Evolutionary conservation across 2,113 vertebrate species (phyloP).

Genomic region (Sminthopsis crassicaudata): DNA sequence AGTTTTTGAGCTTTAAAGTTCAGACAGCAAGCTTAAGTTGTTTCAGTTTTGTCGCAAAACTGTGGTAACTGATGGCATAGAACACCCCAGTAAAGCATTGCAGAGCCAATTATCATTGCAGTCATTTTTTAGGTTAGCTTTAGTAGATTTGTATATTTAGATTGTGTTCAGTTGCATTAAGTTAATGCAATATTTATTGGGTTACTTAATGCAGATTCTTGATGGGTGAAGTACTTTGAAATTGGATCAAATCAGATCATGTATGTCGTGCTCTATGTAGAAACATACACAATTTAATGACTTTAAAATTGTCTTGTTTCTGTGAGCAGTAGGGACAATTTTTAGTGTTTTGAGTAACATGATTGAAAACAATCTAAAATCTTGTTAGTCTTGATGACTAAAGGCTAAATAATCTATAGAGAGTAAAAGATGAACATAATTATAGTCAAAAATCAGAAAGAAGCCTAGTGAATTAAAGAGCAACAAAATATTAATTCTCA

Average conservation of each 20-base stretch:
- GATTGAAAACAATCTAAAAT: not conserved
- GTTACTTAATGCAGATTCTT: not conserved
- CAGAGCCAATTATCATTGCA: not conserved
- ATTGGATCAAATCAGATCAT: not conserved
- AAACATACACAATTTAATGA: not conserved
- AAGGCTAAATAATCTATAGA: not conserved
- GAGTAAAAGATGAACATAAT: slow-evolving; percentile 72
- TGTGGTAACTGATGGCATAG: not conserved
- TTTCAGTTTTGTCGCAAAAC: not conserved
- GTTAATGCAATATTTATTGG: not conserved
- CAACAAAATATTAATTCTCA: slow-evolving; percentile 66
- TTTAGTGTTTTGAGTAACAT: not conserved
- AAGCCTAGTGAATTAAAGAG: slow-evolving; percentile 64
- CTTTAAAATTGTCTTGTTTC: not conserved
- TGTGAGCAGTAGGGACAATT: not conserved
- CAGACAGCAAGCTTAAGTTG: not conserved
- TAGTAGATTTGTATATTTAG: not conserved
- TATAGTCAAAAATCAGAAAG: slow-evolving; percentile 67
- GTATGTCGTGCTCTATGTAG: not conserved
- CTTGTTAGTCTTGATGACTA: slow-evolving; percentile 9
- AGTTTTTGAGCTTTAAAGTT: not conserved
- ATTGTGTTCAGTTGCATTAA: accelerated
- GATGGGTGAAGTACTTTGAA: not conserved
- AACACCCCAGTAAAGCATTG: not conserved
- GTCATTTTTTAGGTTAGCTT: not conserved